Evolutionary conservation across 1,140 invertebrate species (phyloP).

Genomic region (Cydia fagiglandana): DNA sequence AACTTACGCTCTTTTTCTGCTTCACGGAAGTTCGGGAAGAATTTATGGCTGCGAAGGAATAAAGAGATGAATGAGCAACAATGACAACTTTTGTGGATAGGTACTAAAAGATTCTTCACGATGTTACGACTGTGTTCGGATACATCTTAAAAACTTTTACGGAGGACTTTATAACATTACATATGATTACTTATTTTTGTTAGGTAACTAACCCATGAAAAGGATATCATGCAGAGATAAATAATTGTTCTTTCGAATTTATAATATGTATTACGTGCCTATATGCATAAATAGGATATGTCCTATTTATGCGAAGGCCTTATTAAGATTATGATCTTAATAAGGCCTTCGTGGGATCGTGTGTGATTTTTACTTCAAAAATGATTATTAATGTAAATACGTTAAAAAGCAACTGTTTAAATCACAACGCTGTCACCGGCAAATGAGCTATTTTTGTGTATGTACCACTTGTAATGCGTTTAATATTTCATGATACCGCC

Average conservation of each 20-base stretch:
- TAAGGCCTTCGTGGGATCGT: too few species aligned
- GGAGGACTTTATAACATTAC: neutral
- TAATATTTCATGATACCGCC: constrained; percentile 78
- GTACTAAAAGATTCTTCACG: constrained; percentile 26
- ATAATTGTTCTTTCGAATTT: too few species aligned
- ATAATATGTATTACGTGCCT: too few species aligned
- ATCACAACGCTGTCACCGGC: constrained; percentile 36
- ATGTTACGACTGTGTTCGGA: neutral
- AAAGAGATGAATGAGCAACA: constrained; percentile 18
- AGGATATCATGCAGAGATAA: too few species aligned
- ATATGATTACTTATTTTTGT: too few species aligned
- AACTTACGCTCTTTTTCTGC: neutral
- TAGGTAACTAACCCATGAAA: too few species aligned
- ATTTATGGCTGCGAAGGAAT: constrained; percentile 39
- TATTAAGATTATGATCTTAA: too few species aligned
- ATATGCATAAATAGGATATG: too few species aligned
- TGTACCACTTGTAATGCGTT: constrained; percentile 77
- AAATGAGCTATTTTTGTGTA: constrained; percentile 72
- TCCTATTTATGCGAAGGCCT: too few species aligned
- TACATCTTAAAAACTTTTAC: constrained; percentile 16
- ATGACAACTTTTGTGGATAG: constrained; percentile 4
- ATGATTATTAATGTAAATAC: too few species aligned
- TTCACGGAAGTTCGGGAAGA: constrained; percentile 32
- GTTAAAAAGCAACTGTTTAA: too few species aligned
- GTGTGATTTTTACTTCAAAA: too few species aligned